These are phyloP conservation scores for Gadus macrocephalus DNA, from an alignment of 2,113 vertebrate genomes.

Conservation along the genomic window DNA sequence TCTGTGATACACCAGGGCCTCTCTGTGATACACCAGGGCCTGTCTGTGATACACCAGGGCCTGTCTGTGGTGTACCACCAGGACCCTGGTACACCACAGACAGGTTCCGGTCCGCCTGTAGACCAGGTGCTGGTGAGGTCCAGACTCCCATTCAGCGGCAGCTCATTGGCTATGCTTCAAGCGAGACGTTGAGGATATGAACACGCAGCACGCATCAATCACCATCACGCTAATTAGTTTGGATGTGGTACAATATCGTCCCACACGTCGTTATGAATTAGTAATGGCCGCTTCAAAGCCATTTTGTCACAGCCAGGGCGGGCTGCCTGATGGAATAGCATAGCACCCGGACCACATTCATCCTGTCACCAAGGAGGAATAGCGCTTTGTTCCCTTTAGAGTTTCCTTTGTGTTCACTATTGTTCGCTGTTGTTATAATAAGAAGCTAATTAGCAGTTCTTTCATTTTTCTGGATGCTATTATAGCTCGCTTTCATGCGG, in stretches of 20 bases:
- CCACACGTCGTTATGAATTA: slow-evolving; percentile 67
- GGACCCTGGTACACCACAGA: too few relatives aligned
- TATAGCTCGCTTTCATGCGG: too few relatives aligned
- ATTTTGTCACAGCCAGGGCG: slow-evolving; percentile 66
- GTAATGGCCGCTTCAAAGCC: slow-evolving; percentile 66
- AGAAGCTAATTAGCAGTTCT: too few relatives aligned
- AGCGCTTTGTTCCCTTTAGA: too few relatives aligned
- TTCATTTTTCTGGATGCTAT: too few relatives aligned
- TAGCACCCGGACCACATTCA: neutral
- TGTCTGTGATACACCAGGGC: too few relatives aligned
- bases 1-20: too few relatives aligned
- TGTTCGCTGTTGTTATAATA: too few relatives aligned
- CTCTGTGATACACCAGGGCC: too few relatives aligned
- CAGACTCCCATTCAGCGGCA: slow-evolving; percentile 52
- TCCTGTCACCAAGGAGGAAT: too few relatives aligned
- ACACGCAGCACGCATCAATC: slow-evolving; percentile 59
- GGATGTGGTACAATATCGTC: slow-evolving; percentile 69
- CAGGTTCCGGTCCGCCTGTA: slow-evolving; percentile 15
- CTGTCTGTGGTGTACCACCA: too few relatives aligned
- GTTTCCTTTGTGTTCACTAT: too few relatives aligned
- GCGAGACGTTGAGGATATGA: slow-evolving; percentile 69
- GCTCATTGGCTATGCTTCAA: slow-evolving; percentile 64
- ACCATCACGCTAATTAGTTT: slow-evolving; percentile 76
- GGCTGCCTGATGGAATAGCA: slow-evolving; percentile 24
- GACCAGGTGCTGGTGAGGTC: slow-evolving; percentile 22